Percentiles rank a stretch among this genome's conserved stretches.
Evolutionary conservation across 1,140 invertebrate species (phyloP).

Genomic region (Diorhabda sublineata): DNA sequence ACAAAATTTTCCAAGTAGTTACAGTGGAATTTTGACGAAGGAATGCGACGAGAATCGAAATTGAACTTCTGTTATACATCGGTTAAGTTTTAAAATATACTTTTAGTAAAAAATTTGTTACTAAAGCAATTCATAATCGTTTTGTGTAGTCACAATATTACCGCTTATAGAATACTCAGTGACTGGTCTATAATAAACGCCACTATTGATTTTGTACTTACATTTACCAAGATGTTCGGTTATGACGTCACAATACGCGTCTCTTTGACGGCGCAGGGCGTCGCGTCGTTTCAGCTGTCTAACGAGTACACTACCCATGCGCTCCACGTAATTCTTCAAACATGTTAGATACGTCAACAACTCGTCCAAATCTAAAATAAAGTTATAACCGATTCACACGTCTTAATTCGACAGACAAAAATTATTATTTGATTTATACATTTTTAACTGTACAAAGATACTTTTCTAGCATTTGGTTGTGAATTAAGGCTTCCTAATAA

Average conservation of each 20-base stretch:
- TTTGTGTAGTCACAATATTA: neutral
- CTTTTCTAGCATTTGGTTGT: too few species aligned
- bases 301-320: constrained; percentile 33
- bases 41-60: too few species aligned
- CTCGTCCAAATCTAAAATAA: constrained; percentile 24
- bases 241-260: constrained; percentile 42
- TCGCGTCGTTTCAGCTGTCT: constrained; percentile 45
- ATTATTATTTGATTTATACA: too few species aligned
- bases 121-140: neutral
- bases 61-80: too few species aligned
- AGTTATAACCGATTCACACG: neutral
- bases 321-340: constrained; percentile 23
- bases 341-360: constrained; percentile 19
- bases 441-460: too few species aligned
- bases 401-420: too few species aligned
- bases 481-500: too few species aligned
- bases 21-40: too few species aligned
- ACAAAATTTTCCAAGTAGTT: too few species aligned
- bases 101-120: neutral
- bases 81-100: neutral
- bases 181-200: neutral
- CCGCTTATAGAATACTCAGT: neutral
- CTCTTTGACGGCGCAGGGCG: constrained; percentile 42
- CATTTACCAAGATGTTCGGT: constrained; percentile 35
- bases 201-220: constrained; percentile 31